Evolutionary conservation across 2,797 vertebrate genomes (phyloP), one percentile per base, ranked within the genome.

Genomic region (Aphelocoma californica): DNA sequence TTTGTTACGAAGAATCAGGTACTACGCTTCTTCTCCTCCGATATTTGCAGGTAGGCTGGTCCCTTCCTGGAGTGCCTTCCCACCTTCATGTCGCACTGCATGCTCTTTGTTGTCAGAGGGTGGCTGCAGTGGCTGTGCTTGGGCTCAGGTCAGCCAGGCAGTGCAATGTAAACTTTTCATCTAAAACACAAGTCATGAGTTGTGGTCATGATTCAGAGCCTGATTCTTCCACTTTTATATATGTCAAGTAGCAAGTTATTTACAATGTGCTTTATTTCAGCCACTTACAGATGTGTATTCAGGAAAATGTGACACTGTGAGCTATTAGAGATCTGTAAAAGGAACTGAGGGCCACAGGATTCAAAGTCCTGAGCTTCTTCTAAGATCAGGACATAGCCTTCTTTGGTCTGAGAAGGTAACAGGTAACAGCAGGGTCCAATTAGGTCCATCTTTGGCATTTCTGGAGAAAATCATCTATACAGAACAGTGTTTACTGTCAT

Each of bases 21-120:
- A 5, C 75, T 99, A 9, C 98, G 70, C 40, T 99, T 99, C 97
- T 99, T 99, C 97, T 98, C 98, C 54, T 98, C 99, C 1, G 99
- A 99, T 88, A 99, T 99, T 95, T 99, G 99, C 98, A 99, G 99
- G 99, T 99, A 98, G 88, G 95, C 58, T 45, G 61, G 18, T 45
- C n/a, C n/a, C 24, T 50, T 48, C 34, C 32, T 32, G 42, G 3
- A 14, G 19, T 23, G 25, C 4, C 4, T 5, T 12, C 6, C 3
- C 18, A 18, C 23, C 56, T 23, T 4, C 0, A 0, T 6, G 28
- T 86, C 18, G 19, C 61, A 18, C 21, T 5, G 1, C 38, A 6
- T 3, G 24, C 21, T 81, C 51, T 75, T 28, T 56, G 2, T 0
- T 64, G 70, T 50, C 32, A 21, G 77, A 53, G n/a, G 12, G 18